phyloP scores from a whole-genome alignment of 1,140 invertebrate genomes.

The Centruroides vittatus region DNA sequence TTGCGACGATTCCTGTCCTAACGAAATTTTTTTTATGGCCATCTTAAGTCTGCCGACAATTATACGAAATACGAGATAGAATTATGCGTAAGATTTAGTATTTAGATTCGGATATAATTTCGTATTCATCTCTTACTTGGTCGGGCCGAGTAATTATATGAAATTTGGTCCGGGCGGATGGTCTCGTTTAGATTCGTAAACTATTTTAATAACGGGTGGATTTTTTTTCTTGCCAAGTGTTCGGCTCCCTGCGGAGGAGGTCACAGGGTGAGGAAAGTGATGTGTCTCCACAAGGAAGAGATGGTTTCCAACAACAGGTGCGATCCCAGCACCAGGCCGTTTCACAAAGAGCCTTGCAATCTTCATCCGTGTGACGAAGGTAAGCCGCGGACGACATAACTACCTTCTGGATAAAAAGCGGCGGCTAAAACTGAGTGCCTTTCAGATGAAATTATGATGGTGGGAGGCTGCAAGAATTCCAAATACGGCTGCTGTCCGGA shows the following conservation, averaged over 20 bases:
- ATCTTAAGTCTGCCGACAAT: too few relatives aligned
- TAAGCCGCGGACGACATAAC: neutral
- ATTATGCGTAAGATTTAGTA: too few relatives aligned
- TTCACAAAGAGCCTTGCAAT: slow-evolving; percentile 56
- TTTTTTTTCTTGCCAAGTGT: slow-evolving; percentile 37
- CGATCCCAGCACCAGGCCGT: slow-evolving; percentile 44
- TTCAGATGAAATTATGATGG: slow-evolving; percentile 48
- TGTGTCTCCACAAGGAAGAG: slow-evolving; percentile 59
- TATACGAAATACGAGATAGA: too few relatives aligned
- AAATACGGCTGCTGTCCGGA: slow-evolving; percentile 81
- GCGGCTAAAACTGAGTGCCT: neutral
- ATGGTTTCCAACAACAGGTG: slow-evolving; percentile 45
- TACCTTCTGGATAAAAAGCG: too few relatives aligned
- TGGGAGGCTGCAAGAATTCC: slow-evolving; percentile 49
- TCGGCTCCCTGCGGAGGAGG: slow-evolving; percentile 69
- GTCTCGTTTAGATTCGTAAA: too few relatives aligned
- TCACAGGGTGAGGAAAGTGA: slow-evolving; percentile 48
- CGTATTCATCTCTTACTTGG: too few relatives aligned
- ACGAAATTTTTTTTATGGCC: too few relatives aligned
- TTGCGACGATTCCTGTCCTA: too few relatives aligned
- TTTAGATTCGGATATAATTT: too few relatives aligned
- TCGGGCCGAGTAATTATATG: too few relatives aligned
- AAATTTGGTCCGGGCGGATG: too few relatives aligned
- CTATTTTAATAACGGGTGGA: too few relatives aligned
- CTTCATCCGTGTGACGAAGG: slow-evolving; percentile 25